These are phyloP conservation scores for Drosophila helvetica DNA, from an alignment of 2,888 invertebrate genomes.

Conservation along the genomic window DNA sequence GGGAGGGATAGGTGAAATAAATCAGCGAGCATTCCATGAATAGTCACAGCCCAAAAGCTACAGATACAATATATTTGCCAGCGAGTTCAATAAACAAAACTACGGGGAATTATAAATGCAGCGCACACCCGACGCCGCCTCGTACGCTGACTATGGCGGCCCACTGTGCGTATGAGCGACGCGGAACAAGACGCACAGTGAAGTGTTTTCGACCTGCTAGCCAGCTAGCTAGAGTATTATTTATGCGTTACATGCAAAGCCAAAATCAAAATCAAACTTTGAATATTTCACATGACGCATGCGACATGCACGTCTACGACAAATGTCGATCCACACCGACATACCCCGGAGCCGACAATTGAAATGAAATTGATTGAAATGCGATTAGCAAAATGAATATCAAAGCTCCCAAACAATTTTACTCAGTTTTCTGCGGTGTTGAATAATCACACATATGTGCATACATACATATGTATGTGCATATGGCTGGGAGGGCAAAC, in stretches of 20 bases:
- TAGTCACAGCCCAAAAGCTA: slow-evolving; percentile 28
- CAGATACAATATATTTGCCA: slow-evolving; percentile 37
- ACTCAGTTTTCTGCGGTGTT: slow-evolving; percentile 50
- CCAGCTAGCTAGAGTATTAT: slow-evolving; percentile 47
- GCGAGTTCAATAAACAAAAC: slow-evolving; percentile 44
- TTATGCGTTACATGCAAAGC: slow-evolving; percentile 72
- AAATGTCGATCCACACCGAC: slow-evolving; percentile 55
- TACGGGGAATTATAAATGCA: slow-evolving; percentile 60
- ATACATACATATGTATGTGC: slow-evolving; percentile 9
- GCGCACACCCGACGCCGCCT: slow-evolving; percentile 45
- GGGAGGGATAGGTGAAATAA: slow-evolving; percentile 20
- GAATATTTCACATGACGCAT: slow-evolving; percentile 74
- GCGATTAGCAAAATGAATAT: slow-evolving; percentile 68
- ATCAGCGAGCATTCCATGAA: slow-evolving; percentile 40
- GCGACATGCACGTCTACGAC: slow-evolving; percentile 68
- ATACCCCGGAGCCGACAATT: slow-evolving; percentile 56
- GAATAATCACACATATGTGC: slow-evolving; percentile 65
- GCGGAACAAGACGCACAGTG: slow-evolving; percentile 63
- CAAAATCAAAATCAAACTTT: slow-evolving; percentile 39
- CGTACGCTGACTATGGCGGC: slow-evolving; percentile 46
- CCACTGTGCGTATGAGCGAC: slow-evolving; percentile 74
- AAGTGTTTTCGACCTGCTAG: slow-evolving; percentile 10
- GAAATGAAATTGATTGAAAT: slow-evolving; percentile 74
- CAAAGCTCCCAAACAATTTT: slow-evolving; percentile 33
- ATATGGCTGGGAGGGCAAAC: slow-evolving; percentile 36